Base-by-base conservation (phyloP, 2,888 invertebrate genomes). In the Blomia tropicalis region DNA sequence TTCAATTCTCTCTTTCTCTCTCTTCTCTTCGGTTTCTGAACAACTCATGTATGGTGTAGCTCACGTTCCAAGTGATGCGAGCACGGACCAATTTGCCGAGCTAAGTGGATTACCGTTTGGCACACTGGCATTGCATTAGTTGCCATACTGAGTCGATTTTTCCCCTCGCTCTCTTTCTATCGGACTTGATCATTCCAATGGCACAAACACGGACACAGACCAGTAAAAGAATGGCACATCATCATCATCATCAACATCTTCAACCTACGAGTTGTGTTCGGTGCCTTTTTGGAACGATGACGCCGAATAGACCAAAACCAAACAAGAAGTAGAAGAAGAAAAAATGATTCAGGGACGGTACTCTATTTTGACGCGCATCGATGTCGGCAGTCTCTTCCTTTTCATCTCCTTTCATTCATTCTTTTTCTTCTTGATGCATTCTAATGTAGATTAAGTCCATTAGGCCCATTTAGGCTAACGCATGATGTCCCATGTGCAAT, bases 81-180 rank as follows among this genome's bases (percentile, higher is more conserved):
- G 51, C 51, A 47, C 51, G 51, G 51, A 47, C 7, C 51, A 47
- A 47, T 7, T 19, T 14, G 51, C 27, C 7, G 7, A 7, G 51
- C 7, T 47, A 47, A 47, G 51, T 47, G 51, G 51, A 47, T 47
- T 47, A 47, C 51, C 51, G n/a, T n/a, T 47, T 7, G 51, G 23
- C 27, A 47, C 51, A 17, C n/a, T 41, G 14, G 41, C 41, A 14
- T 41, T 41, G 41, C 41, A 17, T 41, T 14, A 14, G 14, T 41
- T 14, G 41, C 41, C n/a, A n/a, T n/a, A n/a, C 14, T 41, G 14
- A n/a, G 14, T 41, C n/a, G 41, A 41, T 41, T 14, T n/a, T 41
- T 14, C 41, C 41, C 14, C 41, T 41, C 14, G 41, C n/a, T n/a
- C n/a, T n/a, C 41, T 36, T n/a, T 19, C 51, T 7, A 47, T 47